Evolutionary conservation across 2,888 invertebrate species (phyloP), one percentile per base, ranked within the genome.

Genomic region (Leptothorax acervorum): DNA sequence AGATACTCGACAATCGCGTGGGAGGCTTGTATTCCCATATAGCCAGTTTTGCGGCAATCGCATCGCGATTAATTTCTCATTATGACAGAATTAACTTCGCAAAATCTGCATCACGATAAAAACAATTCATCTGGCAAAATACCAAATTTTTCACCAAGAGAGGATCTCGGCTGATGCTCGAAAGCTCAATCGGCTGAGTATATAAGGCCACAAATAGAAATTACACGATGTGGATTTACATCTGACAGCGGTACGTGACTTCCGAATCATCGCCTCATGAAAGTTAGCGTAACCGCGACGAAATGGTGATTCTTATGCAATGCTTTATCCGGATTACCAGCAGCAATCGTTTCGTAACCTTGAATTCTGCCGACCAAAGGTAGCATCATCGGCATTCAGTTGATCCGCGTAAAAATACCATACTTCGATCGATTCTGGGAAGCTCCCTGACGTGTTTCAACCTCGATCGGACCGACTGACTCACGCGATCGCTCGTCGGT

Each of bases 401-500:
- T 35, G 82, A 75, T 82, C 63, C 42, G n/a, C 63, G 35, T 66
- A 82, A 85, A 66, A 65, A 78, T 84, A 68, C 82, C 86, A 57
- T 75, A 84, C 82, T 86, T 81, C 65, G 86, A 87, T 87, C 35
- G 82, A 4, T 90, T 90, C 90, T 75, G 62, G 82, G 90, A 89
- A 89, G n/a, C 48, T 51, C 57, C 65, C 63, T 83, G 84, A 78
- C 86, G 85, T 63, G 87, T 88, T 23, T 70, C 60, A 85, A 62
- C 57, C 70, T 62, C 57, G 60, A 60, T 65, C 55, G 74, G 45
- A 12, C 62, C n/a, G 68, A 70, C 65, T 86, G 85, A 89, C 75
- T 89, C 89, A 88, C 68, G 65, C 82, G 75, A 82, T 73, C 39
- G 63, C 31, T 65, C 57, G 73, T 51, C 28, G 51, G 42, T 48